Base-by-base conservation (phyloP, 2,888 invertebrate species). In the Gibbula magus region DNA sequence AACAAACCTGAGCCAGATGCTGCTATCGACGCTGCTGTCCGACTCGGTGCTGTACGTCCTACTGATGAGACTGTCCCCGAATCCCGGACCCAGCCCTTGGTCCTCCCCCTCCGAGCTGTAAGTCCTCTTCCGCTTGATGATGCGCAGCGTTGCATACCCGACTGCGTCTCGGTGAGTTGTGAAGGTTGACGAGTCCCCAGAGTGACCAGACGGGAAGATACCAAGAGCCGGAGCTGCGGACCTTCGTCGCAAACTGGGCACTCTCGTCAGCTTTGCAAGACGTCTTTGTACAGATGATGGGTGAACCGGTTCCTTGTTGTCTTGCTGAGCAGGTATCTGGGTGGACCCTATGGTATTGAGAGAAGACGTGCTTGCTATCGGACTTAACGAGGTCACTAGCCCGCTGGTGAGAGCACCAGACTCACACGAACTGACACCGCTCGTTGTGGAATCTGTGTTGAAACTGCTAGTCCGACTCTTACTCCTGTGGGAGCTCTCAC, bases 371-470 rank as follows among this genome's bases (percentile, higher is more conserved):
- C 97, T 97, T 25, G 97, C 96, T 91, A 97, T 97, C 0, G 97
- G 97, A 93, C 97, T 97, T 35, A 98, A 94, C 7, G 74, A 96
- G 8, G 84, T 79, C 16, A 84, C 82, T 32, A 88, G 88, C 53
- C 74, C 45, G 2, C 67, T 32, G 7, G 77, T 73, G 25, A 77
- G 45, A 16, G 82, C 77, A 20, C 89, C 95, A 0, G 96, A 96
- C 92, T 96, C 96, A 88, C 95, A 96, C 79, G 96, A 96, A 93
- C 96, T 96, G 29, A 96, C 95, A 61, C 96, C 96, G 83, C 96
- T 96, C 0, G 96, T 96, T 80, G 88, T 88, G 13, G 96, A 96
- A 90, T 96, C 96, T n/a, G 95, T 95, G 88, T 90, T 90, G 75
- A 95, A 94, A 92, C 91, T 94, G 91, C 90, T 94, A 85, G 93